Evolutionary conservation across 1,140 invertebrate genomes (phyloP).

Genomic region (Drosophila athabasca): DNA sequence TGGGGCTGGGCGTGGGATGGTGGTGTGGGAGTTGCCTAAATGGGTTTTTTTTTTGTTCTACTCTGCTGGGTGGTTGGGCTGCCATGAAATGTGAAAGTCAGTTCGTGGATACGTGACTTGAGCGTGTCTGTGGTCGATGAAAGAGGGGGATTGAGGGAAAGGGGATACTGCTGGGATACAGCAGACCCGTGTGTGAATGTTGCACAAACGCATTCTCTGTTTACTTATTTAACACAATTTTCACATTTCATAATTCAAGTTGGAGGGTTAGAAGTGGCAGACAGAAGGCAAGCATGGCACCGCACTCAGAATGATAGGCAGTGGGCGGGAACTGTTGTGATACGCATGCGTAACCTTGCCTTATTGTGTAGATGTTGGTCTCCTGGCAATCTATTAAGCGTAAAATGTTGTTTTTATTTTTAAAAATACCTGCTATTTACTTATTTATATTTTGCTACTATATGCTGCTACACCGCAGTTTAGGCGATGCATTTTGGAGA

Average conservation of each 20-base stretch:
- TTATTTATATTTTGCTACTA: conserved; percentile 2
- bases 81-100: conserved; percentile 63
- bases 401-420: conserved; percentile 24
- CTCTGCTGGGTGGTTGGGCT: conserved; percentile 16
- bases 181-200: conserved; percentile 10
- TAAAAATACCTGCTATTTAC: too few relatives aligned
- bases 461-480: too few relatives aligned
- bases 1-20: conserved; percentile 1
- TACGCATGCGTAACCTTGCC: conserved; percentile 66
- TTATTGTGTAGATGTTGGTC: conserved; percentile 8
- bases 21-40: conserved; percentile 23
- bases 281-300: not conserved
- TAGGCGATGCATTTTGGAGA: not conserved
- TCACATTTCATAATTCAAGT: conserved; percentile 72
- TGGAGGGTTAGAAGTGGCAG: conserved; percentile 13
- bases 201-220: conserved; percentile 65
- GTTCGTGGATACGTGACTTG: conserved; percentile 58
- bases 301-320: not conserved
- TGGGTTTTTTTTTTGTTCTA: conserved; percentile 25
- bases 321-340: conserved; percentile 21
- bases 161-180: too few relatives aligned
- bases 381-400: conserved; percentile 17
- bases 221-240: conserved; percentile 80
- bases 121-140: conserved; percentile 31
- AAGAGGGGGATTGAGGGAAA: not conserved